Evolutionary conservation across 2,797 vertebrate genomes (phyloP).

Genomic region (Rhynchonycteris naso): DNA sequence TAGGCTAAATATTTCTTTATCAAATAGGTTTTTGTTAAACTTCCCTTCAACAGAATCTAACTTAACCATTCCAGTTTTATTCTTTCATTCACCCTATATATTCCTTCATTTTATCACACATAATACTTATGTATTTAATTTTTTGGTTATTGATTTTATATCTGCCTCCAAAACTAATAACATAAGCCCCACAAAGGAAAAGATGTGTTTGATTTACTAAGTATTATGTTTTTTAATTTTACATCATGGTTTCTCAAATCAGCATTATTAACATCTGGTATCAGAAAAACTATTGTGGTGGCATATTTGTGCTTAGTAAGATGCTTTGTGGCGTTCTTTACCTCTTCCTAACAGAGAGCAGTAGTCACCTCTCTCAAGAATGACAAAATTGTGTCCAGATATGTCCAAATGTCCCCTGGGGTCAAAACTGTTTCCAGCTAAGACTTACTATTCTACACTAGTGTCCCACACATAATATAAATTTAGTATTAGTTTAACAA

Average conservation of each 20-base stretch:
- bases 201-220: neutral
- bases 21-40: neutral
- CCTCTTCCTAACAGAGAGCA: neutral
- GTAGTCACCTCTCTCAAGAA: neutral
- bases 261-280: neutral
- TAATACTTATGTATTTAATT: constrained; percentile 5
- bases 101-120: neutral
- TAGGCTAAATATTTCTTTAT: constrained; percentile 57
- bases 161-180: neutral
- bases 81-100: neutral
- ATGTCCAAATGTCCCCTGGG: neutral
- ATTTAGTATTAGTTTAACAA: neutral
- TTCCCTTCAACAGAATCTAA: neutral
- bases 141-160: constrained; percentile 37
- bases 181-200: neutral
- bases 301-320: neutral
- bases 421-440: neutral
- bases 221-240: neutral
- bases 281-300: neutral
- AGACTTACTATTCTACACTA: neutral
- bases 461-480: neutral
- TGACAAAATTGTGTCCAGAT: neutral
- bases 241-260: neutral
- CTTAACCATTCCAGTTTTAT: neutral
- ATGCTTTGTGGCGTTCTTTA: neutral